Percentiles rank a stretch among this genome's conserved stretches.
These are phyloP conservation scores for Mesembrinibis cayennensis DNA, from an alignment of 2,113 vertebrate genomes.

Conservation along the genomic window DNA sequence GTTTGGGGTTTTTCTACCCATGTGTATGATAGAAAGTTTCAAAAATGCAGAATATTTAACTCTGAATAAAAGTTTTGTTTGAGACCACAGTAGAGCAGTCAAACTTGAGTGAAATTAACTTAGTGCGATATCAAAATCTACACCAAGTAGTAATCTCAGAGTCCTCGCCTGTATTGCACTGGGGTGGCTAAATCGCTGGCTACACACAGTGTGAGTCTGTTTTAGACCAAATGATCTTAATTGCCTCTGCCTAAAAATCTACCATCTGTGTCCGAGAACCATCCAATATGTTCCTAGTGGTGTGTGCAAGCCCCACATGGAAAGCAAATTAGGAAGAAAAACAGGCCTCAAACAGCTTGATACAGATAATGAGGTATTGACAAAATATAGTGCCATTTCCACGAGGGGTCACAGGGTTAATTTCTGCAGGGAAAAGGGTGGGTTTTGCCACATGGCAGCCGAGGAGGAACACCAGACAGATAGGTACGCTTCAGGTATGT, in stretches of 20 bases:
- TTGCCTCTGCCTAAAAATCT: background rate
- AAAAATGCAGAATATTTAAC: background rate
- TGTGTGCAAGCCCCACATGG: background rate
- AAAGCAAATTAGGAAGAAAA: background rate
- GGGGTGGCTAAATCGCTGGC: background rate
- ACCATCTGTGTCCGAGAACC: background rate
- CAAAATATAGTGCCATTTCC: background rate
- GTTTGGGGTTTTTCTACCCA: fast-evolving
- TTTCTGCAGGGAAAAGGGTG: too few species aligned
- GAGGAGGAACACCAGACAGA: fast-evolving
- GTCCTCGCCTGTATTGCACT: background rate
- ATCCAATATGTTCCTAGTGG: background rate
- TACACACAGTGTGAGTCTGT: background rate
- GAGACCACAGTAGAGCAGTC: background rate
- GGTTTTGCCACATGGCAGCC: background rate
- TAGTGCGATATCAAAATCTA: fast-evolving
- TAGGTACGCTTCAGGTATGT: fast-evolving
- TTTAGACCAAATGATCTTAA: background rate
- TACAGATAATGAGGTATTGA: background rate
- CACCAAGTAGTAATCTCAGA: background rate
- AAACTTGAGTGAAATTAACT: background rate
- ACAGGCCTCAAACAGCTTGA: background rate
- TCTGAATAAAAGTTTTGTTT: background rate
- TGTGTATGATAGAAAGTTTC: background rate
- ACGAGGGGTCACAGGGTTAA: fast-evolving